Percentiles rank a stretch among this genome's conserved stretches.
Evolutionary conservation across 92 coral and sea anemone genomes (phyloP).

Genomic region (Diadumene lineata): DNA sequence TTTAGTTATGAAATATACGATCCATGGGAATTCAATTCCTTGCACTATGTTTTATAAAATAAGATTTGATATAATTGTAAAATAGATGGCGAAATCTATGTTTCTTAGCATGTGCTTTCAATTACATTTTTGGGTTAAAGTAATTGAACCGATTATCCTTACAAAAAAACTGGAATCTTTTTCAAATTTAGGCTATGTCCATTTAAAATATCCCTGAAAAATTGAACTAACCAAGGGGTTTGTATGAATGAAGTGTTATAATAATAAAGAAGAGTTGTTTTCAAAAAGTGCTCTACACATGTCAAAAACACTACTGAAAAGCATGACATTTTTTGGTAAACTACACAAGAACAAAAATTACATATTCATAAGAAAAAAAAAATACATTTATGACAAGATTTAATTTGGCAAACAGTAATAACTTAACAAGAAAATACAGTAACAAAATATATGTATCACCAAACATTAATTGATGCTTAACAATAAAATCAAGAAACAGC

Average conservation of each 20-base stretch:
- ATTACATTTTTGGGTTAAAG: no score
- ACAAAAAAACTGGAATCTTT: no score
- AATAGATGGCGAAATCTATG: no score
- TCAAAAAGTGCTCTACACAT: not conserved
- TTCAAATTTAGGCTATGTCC: no score
- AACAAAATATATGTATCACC: no score
- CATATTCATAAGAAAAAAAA: constrained; percentile 40
- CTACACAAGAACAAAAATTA: constrained; percentile 3
- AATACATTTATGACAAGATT: constrained; percentile 13
- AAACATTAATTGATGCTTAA: constrained; percentile 8
- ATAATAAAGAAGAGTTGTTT: not conserved
- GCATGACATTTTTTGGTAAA: constrained; percentile 3
- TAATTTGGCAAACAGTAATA: constrained; percentile 43
- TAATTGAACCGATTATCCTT: no score
- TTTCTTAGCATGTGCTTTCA: no score
- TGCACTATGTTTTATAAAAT: no score
- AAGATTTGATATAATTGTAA: no score
- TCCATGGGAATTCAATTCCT: no score
- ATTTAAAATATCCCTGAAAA: not conserved
- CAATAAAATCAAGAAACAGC: not conserved
- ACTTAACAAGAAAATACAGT: constrained; percentile 29
- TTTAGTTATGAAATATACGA: no score
- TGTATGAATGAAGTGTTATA: no score
- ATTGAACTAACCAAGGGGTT: not conserved
- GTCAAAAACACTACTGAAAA: not conserved